A percentile compares a stretch with the other conserved stretches of the same genome.
These are phyloP conservation scores for Polydrusus pterygomalis DNA, from an alignment of 2,888 invertebrate species.

Conservation along the genomic window DNA sequence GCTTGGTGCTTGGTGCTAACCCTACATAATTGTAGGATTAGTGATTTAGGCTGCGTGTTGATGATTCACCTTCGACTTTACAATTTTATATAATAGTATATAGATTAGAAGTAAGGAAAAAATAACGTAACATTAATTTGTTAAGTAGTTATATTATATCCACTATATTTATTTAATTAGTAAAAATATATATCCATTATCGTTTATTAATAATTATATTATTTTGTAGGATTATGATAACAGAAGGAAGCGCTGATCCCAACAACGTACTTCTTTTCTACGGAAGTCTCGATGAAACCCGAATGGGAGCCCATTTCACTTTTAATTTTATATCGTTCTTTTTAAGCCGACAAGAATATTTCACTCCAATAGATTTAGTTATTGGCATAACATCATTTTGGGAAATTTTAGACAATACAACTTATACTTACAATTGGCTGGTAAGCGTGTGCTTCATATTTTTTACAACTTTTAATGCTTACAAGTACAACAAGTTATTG, in stretches of 20 bases:
- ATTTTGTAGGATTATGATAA: conserved; percentile 79
- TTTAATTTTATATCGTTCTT: conserved; percentile 83
- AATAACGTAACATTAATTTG: background rate
- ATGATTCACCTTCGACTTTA: too few relatives aligned
- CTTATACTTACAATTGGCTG: conserved; percentile 66
- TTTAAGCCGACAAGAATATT: background rate
- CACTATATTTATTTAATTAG: too few relatives aligned
- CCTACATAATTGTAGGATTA: too few relatives aligned
- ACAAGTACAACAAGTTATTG: too few relatives aligned
- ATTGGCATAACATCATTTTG: conserved; percentile 79
- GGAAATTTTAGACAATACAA: too few relatives aligned
- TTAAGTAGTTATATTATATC: background rate
- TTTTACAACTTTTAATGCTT: too few relatives aligned
- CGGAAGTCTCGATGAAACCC: conserved; percentile 73
- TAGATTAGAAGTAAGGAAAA: too few relatives aligned
- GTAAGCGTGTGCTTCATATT: conserved; percentile 5
- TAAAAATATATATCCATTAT: too few relatives aligned
- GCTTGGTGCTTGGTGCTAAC: too few relatives aligned
- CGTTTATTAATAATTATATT: background rate
- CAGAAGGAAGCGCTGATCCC: conserved; percentile 81
- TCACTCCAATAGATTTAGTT: conserved; percentile 74
- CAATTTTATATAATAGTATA: too few relatives aligned
- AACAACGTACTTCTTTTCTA: conserved; percentile 80
- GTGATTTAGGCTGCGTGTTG: too few relatives aligned
- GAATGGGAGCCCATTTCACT: conserved; percentile 81